Base-by-base conservation (phyloP, 1,140 invertebrate genomes). In the Drosophila orosa region DNA sequence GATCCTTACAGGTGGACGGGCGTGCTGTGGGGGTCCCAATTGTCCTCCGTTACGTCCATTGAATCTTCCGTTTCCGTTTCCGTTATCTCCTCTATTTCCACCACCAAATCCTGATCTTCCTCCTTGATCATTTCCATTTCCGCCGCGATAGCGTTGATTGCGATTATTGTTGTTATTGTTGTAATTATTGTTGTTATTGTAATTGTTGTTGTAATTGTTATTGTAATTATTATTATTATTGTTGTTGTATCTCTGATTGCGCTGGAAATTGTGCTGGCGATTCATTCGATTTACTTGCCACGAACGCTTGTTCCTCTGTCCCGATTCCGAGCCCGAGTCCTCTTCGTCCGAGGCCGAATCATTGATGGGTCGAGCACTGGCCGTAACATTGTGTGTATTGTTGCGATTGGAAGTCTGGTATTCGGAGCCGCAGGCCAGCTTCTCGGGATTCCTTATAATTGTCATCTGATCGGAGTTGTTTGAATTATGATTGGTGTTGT, bases 331-430 rank as follows among this genome's bases (percentile, higher is more conserved):
- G 4, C 13, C 19, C 4, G 50, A 54, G 13, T 52, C 19, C 7
- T 13, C 13, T 0, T 5, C 13, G 0, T 5, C 13, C 17, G 29
- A 22, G 8, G 48, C 2, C 29, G 29, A 22, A 3, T 4, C 29
- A 22, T 15, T n/a, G 13, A 2, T 24, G 13, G 50, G 50, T 24
- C 50, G 31, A n/a, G 50, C 50, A 54, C 50, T 54, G 31, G 50
- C 50, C 8, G 50, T 35, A 5, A 54, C 50, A 54, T 35, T 54
- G 31, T 35, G 13, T 5, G 19, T 2, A 35, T 54, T 54, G 31
- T 54, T 35, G 8, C 5, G 4, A 31, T 54, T 54, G 19, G 50
- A 24, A 10, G 50, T 54, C 19, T 54, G 50, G 19, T 35, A 54
- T 5, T 54, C 7, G 31, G 50, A 54, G 31, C 50, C 50, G 8